Percentiles rank a stretch among this genome's conserved stretches.
Conservation (phyloP, 2,113 vertebrate species). For the Lophochroa leadbeateri region DNA sequence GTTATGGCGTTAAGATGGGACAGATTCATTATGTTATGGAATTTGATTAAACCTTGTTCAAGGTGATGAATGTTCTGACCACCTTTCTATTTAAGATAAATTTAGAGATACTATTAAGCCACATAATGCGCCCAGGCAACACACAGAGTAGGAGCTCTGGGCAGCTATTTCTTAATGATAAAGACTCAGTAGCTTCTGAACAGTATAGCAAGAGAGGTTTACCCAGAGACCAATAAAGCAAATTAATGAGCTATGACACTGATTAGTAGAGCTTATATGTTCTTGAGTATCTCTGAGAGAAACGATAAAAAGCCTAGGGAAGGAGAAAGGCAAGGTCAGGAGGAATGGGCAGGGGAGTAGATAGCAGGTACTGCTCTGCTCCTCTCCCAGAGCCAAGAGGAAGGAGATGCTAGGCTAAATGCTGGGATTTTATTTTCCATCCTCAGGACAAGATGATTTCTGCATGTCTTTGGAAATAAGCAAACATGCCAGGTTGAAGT, state of each 20-base stretch:
- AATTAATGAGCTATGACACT: slow-evolving; percentile 36
- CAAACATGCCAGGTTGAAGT: neutral
- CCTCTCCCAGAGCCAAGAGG: too few relatives aligned
- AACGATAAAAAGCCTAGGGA: neutral
- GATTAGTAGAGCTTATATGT: neutral
- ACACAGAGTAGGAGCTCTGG: neutral
- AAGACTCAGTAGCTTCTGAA: neutral
- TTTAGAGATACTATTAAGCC: neutral
- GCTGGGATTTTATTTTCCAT: neutral
- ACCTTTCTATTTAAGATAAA: slow-evolving; percentile 2
- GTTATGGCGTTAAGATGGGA: neutral
- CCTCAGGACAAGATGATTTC: accelerated
- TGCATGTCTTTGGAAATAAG: neutral
- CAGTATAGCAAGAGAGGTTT: neutral
- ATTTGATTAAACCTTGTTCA: neutral
- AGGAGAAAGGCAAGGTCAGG: slow-evolving; percentile 15
- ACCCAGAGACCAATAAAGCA: slow-evolving; percentile 12
- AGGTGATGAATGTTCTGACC: neutral
- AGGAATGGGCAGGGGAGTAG: neutral
- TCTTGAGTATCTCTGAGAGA: neutral
- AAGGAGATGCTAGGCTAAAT: neutral
- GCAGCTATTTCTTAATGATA: neutral
- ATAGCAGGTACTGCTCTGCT: accelerated
- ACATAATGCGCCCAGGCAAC: neutral
- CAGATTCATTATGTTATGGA: neutral